Conservation (phyloP, 2,888 invertebrate species). For the Peribatodes rhomboidaria region DNA sequence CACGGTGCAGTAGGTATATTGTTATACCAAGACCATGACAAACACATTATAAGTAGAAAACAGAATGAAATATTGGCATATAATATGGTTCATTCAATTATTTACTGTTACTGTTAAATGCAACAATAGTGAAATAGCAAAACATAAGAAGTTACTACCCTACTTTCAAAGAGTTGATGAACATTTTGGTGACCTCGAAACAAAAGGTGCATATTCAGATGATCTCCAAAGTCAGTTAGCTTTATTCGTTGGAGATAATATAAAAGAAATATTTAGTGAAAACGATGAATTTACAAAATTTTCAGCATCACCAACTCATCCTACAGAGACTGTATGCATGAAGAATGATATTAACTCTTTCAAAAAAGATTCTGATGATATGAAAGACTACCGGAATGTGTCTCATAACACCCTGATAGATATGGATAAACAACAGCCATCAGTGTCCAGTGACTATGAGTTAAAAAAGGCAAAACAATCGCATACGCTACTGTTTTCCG, state of each 20-base stretch:
- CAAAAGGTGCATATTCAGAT: slow-evolving; percentile 44
- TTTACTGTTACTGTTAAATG: slow-evolving; percentile 19
- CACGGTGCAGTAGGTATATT: too few species aligned
- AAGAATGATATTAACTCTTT: slow-evolving; percentile 2
- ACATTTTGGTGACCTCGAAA: slow-evolving; percentile 49
- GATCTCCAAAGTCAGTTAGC: slow-evolving; percentile 60
- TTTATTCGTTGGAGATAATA: slow-evolving; percentile 67
- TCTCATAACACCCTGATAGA: slow-evolving; percentile 52
- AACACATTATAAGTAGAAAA: background rate
- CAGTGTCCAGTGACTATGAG: slow-evolving; percentile 36
- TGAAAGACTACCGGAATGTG: slow-evolving; percentile 40
- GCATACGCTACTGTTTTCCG: slow-evolving; percentile 51
- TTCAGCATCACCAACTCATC: slow-evolving; percentile 1
- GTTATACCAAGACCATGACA: too few species aligned
- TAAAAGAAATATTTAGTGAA: slow-evolving; percentile 66
- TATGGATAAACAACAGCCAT: slow-evolving; percentile 41
- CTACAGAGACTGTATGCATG: slow-evolving; percentile 32
- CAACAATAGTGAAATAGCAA: slow-evolving; percentile 38
- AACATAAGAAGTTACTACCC: slow-evolving; percentile 59
- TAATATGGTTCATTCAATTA: slow-evolving; percentile 13
- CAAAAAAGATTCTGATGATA: slow-evolving; percentile 42
- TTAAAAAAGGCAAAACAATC: slow-evolving; percentile 42
- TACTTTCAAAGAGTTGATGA: slow-evolving; percentile 68
- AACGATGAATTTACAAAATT: slow-evolving; percentile 43
- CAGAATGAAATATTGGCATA: slow-evolving; percentile 1